phyloP scores from a whole-genome alignment of 2,797 vertebrate genomes.

The Sebastes iracundus region DNA sequence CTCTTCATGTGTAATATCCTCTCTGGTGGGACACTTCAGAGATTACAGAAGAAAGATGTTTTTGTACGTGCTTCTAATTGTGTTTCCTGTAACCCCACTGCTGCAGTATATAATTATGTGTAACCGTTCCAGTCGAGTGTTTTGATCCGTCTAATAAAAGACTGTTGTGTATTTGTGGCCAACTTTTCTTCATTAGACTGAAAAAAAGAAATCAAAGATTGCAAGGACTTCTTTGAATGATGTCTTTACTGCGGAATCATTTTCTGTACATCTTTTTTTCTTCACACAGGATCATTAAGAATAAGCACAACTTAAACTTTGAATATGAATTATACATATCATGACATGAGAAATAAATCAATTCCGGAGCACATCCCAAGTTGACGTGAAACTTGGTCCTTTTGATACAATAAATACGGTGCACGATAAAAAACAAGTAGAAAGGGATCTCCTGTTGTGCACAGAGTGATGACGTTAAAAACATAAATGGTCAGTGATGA shows the following conservation, averaged over 20 bases:
- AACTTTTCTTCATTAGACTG: not conserved
- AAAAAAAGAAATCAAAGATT: not conserved
- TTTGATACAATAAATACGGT: conserved; percentile 42
- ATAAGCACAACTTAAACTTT: not conserved
- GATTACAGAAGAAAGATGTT: conserved; percentile 67
- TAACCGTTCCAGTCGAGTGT: conserved; percentile 55
- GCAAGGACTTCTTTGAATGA: not conserved
- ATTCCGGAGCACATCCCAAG: not conserved
- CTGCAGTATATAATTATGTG: conserved; percentile 63
- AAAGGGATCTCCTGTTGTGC: not conserved
- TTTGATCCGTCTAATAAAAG: conserved; percentile 76
- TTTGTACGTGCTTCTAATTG: conserved; percentile 43
- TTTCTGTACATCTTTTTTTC: conserved; percentile 13
- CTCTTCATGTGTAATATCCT: conserved; percentile 66
- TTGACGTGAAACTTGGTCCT: conserved; percentile 29
- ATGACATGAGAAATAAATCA: not conserved
- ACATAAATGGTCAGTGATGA: not conserved
- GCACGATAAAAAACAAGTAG: not conserved
- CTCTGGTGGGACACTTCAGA: conserved; percentile 61
- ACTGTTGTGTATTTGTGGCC: conserved; percentile 39
- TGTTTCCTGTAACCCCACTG: conserved; percentile 70
- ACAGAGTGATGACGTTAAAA: not conserved
- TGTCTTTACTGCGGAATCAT: conserved; percentile 3
- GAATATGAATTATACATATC: conserved; percentile 14
- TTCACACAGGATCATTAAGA: not conserved